A percentile compares a stretch with the other conserved stretches of the same genome.
Conservation (phyloP, 2,113 vertebrate genomes). For the Forbesichthys agassizii region DNA sequence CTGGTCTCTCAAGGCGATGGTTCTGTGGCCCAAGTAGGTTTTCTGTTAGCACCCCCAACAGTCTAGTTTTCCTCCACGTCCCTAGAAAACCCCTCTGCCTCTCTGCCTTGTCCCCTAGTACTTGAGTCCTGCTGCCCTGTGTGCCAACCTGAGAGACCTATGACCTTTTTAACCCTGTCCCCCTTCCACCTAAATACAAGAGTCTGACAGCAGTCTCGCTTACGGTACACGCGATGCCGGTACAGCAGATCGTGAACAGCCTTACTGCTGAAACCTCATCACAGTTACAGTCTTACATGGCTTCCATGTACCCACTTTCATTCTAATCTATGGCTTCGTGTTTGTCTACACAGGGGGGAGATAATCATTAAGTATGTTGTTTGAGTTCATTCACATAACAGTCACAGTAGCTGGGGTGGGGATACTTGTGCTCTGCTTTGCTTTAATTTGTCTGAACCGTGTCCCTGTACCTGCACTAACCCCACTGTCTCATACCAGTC, state of each 20-base stretch:
- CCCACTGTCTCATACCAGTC: neutral
- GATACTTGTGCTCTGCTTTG: too few relatives aligned
- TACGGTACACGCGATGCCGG: neutral
- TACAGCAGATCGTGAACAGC: neutral
- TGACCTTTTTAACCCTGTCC: neutral
- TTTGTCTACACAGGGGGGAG: too few relatives aligned
- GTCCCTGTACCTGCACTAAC: neutral
- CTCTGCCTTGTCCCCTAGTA: neutral
- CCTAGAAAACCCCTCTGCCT: neutral
- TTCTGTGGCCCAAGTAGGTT: slow-evolving; percentile 92
- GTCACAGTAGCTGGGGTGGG: too few relatives aligned
- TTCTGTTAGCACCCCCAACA: slow-evolving; percentile 20
- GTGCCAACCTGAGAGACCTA: neutral
- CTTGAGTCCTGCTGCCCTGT: neutral
- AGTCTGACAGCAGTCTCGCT: neutral
- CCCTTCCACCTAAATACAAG: neutral
- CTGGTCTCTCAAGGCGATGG: slow-evolving; percentile 87
- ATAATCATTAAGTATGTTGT: too few relatives aligned
- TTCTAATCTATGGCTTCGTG: too few relatives aligned
- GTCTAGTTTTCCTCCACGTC: neutral
- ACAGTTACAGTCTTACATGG: too few relatives aligned
- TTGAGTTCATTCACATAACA: too few relatives aligned
- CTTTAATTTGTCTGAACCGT: slow-evolving; percentile 23
- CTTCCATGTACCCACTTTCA: too few relatives aligned
- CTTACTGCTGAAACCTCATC: too few relatives aligned